Evolutionary conservation across 2,888 invertebrate species (phyloP), one percentile per base, ranked within the genome.

Genomic region (Leptopilina drosophilae): DNA sequence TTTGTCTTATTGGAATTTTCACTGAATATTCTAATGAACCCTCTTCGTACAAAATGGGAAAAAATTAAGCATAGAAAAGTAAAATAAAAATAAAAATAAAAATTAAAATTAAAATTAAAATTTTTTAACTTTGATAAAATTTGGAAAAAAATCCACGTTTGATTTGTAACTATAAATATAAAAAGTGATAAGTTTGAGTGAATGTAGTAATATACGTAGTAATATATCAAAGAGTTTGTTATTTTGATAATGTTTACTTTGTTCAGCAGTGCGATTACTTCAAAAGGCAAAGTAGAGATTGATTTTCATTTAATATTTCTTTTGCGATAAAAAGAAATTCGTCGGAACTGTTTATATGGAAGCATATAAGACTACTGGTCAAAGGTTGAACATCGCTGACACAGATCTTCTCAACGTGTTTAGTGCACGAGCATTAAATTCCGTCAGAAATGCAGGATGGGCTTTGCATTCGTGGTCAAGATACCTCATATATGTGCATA

Each of bases 301-400:
- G 56, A 73, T 73, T 73, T 73, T 11, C 56, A 73, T 33, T 73
- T 73, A 73, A 73, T 73, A 53, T n/a, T 56, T 73, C 56, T 73
- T 73, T 33, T 33, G 33, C 33, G 26, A 49, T 49, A 49, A 56
- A 73, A 53, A 56, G 56, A 56, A 33, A 73, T 73, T 73, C n/a
- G 56, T 33, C 73, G 56, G 56, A 73, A 73, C 53, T 73, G 73
- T 73, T 73, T 73, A 26, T 73, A 73, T n/a, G 53, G 53, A 8
- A n/a, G 53, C 53, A 26, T 15, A n/a, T 5, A 26, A 73, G 73
- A 20, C 56, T 56, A 33, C 73, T 11, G 73, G 73, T 73, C 73
- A 73, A 73, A 73, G 73, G 73, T 73, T 73, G 73, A n/a, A 56
- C 73, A 73, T 73, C 56, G 73, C 73, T 73, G 73, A 73, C 73